These are phyloP conservation scores for Drosophila phalerata DNA, from an alignment of 2,888 invertebrate genomes.

Conservation along the genomic window DNA sequence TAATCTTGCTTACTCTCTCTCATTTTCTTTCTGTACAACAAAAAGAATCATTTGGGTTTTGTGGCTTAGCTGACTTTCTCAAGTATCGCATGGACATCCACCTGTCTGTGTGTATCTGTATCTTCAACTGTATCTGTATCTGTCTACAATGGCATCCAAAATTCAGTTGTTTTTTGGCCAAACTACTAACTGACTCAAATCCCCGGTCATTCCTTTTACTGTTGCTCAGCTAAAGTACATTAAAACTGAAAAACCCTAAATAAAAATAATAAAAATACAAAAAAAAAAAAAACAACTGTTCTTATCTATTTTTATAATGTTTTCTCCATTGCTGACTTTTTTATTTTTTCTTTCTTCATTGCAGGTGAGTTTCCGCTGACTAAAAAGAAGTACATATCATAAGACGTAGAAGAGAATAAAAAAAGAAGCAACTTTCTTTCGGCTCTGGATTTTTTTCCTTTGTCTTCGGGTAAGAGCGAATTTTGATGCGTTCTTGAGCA, in stretches of 20 bases:
- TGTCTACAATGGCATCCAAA: neutral
- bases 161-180: constrained; percentile 21
- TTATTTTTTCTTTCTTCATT: constrained; percentile 37
- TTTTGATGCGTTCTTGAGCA: constrained; percentile 17
- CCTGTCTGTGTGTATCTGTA: neutral
- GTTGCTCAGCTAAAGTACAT: constrained; percentile 26
- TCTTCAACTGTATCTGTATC: neutral
- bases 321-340: constrained; percentile 11
- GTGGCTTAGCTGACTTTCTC: constrained; percentile 5
- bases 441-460: neutral
- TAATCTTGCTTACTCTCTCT: neutral
- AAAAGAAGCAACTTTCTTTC: constrained; percentile 8
- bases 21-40: neutral
- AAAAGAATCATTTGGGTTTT: constrained; percentile 16
- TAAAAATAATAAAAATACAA: constrained; percentile 20
- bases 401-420: neutral
- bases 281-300: constrained; percentile 11
- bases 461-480: constrained; percentile 25
- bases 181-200: constrained; percentile 20
- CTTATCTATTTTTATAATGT: constrained; percentile 16
- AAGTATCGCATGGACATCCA: neutral
- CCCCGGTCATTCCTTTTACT: neutral
- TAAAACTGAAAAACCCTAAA: constrained; percentile 15
- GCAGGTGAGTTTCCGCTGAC: constrained; percentile 64
- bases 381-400: neutral